phyloP scores from a whole-genome alignment of 2,888 invertebrate genomes.

The Anoncus sp. region DNA sequence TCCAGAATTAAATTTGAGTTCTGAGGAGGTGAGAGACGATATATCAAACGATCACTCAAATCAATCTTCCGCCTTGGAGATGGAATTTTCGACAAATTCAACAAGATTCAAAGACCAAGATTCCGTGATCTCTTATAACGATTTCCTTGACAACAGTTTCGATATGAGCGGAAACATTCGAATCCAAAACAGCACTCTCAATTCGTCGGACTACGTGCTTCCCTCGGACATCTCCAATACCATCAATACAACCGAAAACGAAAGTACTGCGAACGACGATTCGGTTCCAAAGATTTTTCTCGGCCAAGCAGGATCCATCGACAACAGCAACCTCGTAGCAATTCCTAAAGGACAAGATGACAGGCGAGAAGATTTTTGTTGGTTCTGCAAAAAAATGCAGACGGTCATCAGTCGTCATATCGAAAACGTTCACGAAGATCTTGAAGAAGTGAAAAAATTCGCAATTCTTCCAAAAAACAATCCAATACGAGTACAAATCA shows the following conservation, averaged over 20 bases:
- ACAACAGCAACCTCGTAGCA: slow-evolving; percentile 4
- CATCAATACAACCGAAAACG: not conserved
- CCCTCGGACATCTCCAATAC: not conserved
- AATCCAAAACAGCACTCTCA: slow-evolving; percentile 9
- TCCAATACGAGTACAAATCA: not conserved
- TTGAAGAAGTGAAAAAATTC: slow-evolving; percentile 4
- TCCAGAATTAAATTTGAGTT: slow-evolving; percentile 9
- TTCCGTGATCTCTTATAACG: not conserved
- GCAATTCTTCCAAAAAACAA: slow-evolving; percentile 6
- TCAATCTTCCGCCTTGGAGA: not conserved
- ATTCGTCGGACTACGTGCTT: not conserved
- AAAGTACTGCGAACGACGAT: not conserved
- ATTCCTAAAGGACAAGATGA: not conserved
- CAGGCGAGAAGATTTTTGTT: slow-evolving; percentile 1
- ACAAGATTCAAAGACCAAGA: not conserved
- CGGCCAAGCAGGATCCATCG: slow-evolving; percentile 3
- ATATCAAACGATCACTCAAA: not conserved
- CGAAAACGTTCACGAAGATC: not conserved
- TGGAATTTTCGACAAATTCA: not conserved
- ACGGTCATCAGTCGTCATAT: slow-evolving; percentile 9
- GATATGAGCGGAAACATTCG: not conserved
- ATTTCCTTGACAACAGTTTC: not conserved
- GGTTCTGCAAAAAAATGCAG: slow-evolving; percentile 8
- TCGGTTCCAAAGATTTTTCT: not conserved
- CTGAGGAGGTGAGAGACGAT: slow-evolving; percentile 10